A percentile compares a stretch with the other conserved stretches of the same genome.
Evolutionary conservation across 2,888 invertebrate genomes (phyloP).

Genomic region (Halocaridina rubra): DNA sequence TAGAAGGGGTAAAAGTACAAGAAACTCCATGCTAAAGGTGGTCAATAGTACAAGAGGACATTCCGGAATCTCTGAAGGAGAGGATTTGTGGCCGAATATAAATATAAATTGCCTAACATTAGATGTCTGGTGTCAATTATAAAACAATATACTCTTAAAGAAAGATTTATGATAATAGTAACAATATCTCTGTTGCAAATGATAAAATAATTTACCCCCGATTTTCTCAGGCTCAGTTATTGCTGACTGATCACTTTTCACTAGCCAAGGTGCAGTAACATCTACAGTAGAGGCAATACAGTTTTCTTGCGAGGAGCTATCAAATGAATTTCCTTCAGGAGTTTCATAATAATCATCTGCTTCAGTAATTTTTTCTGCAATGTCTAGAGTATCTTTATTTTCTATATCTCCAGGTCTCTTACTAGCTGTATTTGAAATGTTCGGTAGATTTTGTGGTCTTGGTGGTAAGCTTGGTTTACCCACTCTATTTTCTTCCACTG

Average conservation of each 20-base stretch:
- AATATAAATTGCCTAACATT: too few relatives aligned
- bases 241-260: too few relatives aligned
- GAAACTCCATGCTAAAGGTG: too few relatives aligned
- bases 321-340: constrained; percentile 23
- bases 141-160: too few relatives aligned
- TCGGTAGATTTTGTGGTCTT: constrained; percentile 2
- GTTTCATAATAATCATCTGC: constrained; percentile 38
- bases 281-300: too few relatives aligned
- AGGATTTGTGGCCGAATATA: too few relatives aligned
- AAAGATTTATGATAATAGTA: too few relatives aligned
- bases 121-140: too few relatives aligned
- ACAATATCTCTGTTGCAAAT: too few relatives aligned
- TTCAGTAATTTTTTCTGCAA: not conserved
- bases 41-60: too few relatives aligned
- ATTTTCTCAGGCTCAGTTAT: not conserved
- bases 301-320: not conserved
- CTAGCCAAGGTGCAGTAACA: not conserved
- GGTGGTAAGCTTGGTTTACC: constrained; percentile 16
- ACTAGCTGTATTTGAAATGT: not conserved
- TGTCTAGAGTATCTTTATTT: not conserved
- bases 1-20: too few relatives aligned
- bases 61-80: too few relatives aligned
- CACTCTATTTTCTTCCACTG: not conserved
- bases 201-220: constrained; percentile 26
- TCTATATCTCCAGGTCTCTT: not conserved